These are phyloP conservation scores for Mustela erminea DNA, from an alignment of 2,797 vertebrate species.

Conservation along the genomic window DNA sequence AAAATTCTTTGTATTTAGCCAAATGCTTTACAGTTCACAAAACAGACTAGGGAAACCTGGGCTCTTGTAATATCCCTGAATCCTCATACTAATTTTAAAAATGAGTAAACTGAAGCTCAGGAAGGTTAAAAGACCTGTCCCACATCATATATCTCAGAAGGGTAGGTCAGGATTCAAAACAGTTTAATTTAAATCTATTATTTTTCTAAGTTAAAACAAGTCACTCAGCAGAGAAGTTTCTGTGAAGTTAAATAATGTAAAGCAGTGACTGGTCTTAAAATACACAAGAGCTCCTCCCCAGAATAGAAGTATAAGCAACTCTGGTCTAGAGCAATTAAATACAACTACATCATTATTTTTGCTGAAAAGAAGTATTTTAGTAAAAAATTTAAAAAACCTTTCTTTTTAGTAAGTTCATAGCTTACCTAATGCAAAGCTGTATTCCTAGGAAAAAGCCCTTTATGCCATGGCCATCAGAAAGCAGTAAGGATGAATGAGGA, in stretches of 20 bases:
- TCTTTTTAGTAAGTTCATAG: slow-evolving; percentile 27
- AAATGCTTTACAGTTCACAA: slow-evolving; percentile 54
- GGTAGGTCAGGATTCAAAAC: not conserved
- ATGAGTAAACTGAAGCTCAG: not conserved
- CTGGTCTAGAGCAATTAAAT: not conserved
- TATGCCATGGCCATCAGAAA: slow-evolving; percentile 60
- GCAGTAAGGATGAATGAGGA: slow-evolving; percentile 8
- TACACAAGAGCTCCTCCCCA: not conserved
- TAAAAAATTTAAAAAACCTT: not conserved
- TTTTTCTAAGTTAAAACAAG: slow-evolving; percentile 23
- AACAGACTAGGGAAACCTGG: not conserved
- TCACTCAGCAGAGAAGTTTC: slow-evolving; percentile 30
- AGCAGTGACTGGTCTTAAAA: not conserved
- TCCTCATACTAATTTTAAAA: not conserved
- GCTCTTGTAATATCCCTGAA: not conserved
- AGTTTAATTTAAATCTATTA: slow-evolving; percentile 4
- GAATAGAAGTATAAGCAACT: not conserved
- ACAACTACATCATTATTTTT: slow-evolving; percentile 46
- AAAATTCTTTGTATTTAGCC: slow-evolving; percentile 53
- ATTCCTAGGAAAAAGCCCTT: slow-evolving; percentile 46
- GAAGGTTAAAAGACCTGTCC: not conserved
- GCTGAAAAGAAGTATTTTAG: slow-evolving; percentile 18
- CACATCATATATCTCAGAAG: not conserved
- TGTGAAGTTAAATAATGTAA: slow-evolving; percentile 32
- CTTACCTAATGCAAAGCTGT: slow-evolving; percentile 71